phyloP scores from a whole-genome alignment of 1,140 invertebrate genomes.

The Oscheius sp. region DNA sequence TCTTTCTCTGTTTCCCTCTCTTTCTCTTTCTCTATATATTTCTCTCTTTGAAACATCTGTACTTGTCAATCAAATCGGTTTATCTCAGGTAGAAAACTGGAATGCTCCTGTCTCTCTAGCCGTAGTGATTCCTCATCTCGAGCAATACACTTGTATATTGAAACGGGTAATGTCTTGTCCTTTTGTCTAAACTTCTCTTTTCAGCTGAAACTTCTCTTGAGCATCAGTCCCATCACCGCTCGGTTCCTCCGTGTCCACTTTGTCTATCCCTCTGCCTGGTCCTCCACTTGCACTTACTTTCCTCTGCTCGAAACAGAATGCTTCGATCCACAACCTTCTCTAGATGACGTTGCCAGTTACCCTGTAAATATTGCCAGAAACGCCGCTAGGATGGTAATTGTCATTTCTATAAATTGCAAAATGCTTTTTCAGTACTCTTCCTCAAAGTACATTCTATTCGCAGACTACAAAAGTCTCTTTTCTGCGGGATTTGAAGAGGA shows the following conservation, averaged over 20 bases:
- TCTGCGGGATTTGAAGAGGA: neutral
- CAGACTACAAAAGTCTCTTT: conserved; percentile 15
- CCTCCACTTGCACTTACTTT: neutral
- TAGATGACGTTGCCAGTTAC: neutral
- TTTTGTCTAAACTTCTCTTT: neutral
- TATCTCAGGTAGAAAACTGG: conserved; percentile 24
- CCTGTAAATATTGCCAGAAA: conserved; percentile 20
- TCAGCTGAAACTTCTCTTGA: neutral
- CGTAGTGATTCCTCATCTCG: neutral
- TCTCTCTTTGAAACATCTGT: too few species aligned
- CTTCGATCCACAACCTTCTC: neutral
- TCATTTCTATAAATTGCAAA: neutral
- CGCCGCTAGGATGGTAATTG: neutral
- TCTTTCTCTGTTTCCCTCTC: too few species aligned
- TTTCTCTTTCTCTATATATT: too few species aligned
- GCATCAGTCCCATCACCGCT: neutral
- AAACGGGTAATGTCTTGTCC: neutral
- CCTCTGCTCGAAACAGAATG: too few species aligned
- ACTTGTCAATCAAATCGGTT: too few species aligned
- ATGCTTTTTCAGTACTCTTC: neutral
- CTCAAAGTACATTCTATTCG: conserved; percentile 17
- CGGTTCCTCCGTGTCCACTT: conserved; percentile 16
- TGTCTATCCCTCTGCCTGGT: neutral
- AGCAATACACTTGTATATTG: neutral
- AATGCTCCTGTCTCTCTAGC: conserved; percentile 16